Percentiles rank a stretch among this genome's conserved stretches.
phyloP scores from a whole-genome alignment of 2,888 invertebrate species.

The Hydropsyche betteni region DNA sequence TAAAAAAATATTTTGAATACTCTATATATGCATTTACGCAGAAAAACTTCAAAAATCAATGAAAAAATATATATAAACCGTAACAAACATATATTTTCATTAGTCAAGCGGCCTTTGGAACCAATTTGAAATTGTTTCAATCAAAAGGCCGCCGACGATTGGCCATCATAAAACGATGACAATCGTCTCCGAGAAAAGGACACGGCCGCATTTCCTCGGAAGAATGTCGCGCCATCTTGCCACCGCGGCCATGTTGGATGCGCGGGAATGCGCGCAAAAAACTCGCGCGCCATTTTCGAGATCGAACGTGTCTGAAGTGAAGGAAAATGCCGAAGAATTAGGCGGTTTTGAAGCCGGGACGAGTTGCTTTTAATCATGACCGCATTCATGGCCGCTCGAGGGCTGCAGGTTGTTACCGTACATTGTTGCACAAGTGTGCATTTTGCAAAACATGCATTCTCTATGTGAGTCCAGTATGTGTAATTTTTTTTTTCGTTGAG shows the following conservation, averaged over 20 bases:
- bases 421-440: slow-evolving; percentile 1
- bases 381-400: slow-evolving; percentile 6
- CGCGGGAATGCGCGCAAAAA: slow-evolving; percentile 11
- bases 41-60: too few species aligned
- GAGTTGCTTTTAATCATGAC: neutral
- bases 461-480: too few species aligned
- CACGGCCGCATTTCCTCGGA: neutral
- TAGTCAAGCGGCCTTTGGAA: too few species aligned
- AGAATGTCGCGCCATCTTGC: slow-evolving; percentile 23
- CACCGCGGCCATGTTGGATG: slow-evolving; percentile 1
- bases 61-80: too few species aligned
- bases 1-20: too few species aligned
- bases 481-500: too few species aligned
- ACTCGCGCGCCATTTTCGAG: neutral
- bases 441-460: neutral
- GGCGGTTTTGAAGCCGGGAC: neutral
- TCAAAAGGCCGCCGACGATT: neutral
- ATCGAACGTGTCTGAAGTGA: slow-evolving; percentile 2
- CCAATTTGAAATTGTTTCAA: too few species aligned
- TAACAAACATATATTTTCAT: too few species aligned
- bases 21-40: too few species aligned
- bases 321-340: neutral
- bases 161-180: neutral
- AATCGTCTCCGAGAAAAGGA: neutral
- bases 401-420: neutral